Evolutionary conservation across 2,113 vertebrate genomes (phyloP), one percentile per base, ranked within the genome.

Genomic region (Columbina picui): DNA sequence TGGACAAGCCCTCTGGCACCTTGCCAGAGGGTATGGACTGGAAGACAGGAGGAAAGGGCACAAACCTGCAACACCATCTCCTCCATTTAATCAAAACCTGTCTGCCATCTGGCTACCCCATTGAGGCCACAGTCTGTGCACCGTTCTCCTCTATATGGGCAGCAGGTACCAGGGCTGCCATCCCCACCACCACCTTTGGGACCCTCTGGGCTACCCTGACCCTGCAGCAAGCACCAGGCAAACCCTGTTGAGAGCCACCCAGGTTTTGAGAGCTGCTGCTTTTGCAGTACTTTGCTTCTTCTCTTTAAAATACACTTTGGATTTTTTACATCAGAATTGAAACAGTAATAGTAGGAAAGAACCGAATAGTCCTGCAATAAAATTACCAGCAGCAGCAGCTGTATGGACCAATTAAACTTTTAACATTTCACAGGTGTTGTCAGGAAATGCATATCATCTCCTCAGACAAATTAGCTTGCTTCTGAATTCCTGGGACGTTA

Each of bases 321-420:
- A 41, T 69, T 75, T 92, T 34, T 50, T 21, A 75, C 56, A 10
- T 19, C 34, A 67, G 67, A 50, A 82, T 91, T 86, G 78, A 77
- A 95, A 43, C 74, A 94, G 53, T 57, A 74, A 52, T 83, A 56
- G 92, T 64, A 45, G 63, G 57, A 75, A 93, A 91, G 61, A 89
- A 86, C 45, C 29, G 29, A 79, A 86, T 23, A 87, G 61, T 43
- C 18, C 60, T 92, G 80, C 68, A 89, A 95, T 91, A 45, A 94
- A 95, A 90, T 32, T 65, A 38, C 52, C 69, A 17, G 7, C 49
- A 73, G 43, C 14, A 2, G 90, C 95, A 93, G 89, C 91, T 95
- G 84, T 63, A 63, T 45, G 50, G 89, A 80, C 60, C 71, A 87
- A 79, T 94, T 96, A 94, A 96, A 94, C 68, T 50, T 45, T 69